These are phyloP conservation scores for Microvelia longipes DNA, from an alignment of 1,140 invertebrate genomes.

Conservation along the genomic window DNA sequence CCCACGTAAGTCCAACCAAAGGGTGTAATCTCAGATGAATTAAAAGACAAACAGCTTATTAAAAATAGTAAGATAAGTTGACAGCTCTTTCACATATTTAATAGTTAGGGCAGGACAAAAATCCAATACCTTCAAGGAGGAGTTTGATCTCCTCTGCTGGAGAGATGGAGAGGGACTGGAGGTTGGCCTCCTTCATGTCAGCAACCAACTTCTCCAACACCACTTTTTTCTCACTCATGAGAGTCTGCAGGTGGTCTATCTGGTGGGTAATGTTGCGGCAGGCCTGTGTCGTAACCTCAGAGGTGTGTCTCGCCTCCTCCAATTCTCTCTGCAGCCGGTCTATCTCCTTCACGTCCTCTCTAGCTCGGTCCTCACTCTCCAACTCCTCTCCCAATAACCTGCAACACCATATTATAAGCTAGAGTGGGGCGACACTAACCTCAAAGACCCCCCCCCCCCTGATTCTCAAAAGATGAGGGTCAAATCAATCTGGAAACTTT, in stretches of 20 bases:
- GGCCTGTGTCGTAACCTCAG: constrained; percentile 61
- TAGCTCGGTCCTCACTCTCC: constrained; percentile 46
- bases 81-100: too few relatives aligned
- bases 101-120: too few relatives aligned
- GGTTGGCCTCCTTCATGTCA: constrained; percentile 83
- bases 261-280: constrained; percentile 65
- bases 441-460: too few relatives aligned
- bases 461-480: too few relatives aligned
- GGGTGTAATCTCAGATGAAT: too few relatives aligned
- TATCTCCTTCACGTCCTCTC: constrained; percentile 60
- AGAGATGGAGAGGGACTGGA: constrained; percentile 69
- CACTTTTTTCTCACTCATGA: constrained; percentile 68
- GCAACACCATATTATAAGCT: constrained; percentile 15
- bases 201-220: constrained; percentile 69
- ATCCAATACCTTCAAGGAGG: constrained; percentile 49
- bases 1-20: too few relatives aligned
- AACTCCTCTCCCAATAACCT: constrained; percentile 45
- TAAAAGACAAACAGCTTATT: too few relatives aligned
- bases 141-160: constrained; percentile 62
- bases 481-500: too few relatives aligned
- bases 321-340: constrained; percentile 65
- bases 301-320: constrained; percentile 62
- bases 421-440: too few relatives aligned
- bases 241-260: constrained; percentile 54
- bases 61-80: too few relatives aligned